Evolutionary conservation across 1,140 invertebrate species (phyloP).

Genomic region (Euschistus heros): DNA sequence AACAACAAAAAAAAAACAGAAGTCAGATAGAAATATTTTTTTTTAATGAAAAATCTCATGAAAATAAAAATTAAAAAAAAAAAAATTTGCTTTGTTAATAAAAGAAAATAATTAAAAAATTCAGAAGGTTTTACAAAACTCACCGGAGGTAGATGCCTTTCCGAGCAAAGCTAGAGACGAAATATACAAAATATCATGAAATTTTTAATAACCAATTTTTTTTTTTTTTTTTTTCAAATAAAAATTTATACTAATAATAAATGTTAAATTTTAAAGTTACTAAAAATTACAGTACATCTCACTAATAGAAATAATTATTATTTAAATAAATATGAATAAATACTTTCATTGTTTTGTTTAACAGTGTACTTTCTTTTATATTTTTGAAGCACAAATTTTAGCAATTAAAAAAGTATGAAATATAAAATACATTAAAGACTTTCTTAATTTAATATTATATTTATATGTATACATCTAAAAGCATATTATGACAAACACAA

Average conservation of each 20-base stretch:
- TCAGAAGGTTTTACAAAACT: slow-evolving; percentile 4
- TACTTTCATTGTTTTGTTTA: too few species aligned
- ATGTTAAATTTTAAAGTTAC: neutral
- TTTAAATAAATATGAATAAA: too few species aligned
- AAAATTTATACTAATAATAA: neutral
- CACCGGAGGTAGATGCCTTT: slow-evolving; percentile 25
- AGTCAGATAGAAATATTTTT: neutral
- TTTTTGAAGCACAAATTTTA: too few species aligned
- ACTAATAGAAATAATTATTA: too few species aligned
- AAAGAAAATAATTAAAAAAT: too few species aligned
- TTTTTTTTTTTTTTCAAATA: neutral
- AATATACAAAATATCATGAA: neutral
- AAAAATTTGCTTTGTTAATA: neutral
- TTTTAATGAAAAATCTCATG: neutral
- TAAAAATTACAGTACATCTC: too few species aligned
- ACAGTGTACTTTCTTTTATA: too few species aligned
- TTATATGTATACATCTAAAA: too few species aligned
- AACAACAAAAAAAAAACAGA: neutral
- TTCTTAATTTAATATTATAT: too few species aligned
- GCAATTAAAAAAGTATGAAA: too few species aligned
- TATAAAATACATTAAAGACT: too few species aligned
- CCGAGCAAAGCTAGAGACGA: slow-evolving; percentile 24
- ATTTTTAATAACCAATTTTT: neutral
- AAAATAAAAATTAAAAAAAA: slow-evolving; percentile 9
- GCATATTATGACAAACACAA: too few species aligned